Percentiles rank a stretch among this genome's conserved stretches.
Evolutionary conservation across 1,140 invertebrate genomes (phyloP).

Genomic region (Zophobas morio): DNA sequence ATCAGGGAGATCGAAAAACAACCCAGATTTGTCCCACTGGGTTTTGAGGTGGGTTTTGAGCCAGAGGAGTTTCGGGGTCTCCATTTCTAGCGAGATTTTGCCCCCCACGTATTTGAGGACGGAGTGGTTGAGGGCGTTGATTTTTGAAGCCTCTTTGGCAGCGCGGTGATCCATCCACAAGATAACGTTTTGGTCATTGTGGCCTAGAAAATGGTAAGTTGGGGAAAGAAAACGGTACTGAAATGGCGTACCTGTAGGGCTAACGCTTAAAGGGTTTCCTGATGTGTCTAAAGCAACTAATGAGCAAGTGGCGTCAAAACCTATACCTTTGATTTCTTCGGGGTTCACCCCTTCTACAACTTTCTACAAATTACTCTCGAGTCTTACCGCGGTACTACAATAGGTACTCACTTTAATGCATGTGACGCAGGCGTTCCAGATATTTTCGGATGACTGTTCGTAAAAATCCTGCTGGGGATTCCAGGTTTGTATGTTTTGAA

Average conservation of each 20-base stretch:
- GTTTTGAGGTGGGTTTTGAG: slow-evolving; percentile 84
- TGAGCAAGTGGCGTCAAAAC: slow-evolving; percentile 97
- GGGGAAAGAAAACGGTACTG: neutral
- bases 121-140: slow-evolving; percentile 84
- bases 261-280: slow-evolving; percentile 82
- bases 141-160: slow-evolving; percentile 82
- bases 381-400: neutral
- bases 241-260: slow-evolving; percentile 74
- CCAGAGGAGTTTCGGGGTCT: slow-evolving; percentile 97
- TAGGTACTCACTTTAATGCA: slow-evolving; percentile 62
- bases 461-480: slow-evolving; percentile 84
- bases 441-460: slow-evolving; percentile 94
- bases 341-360: slow-evolving; percentile 73
- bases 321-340: slow-evolving; percentile 83
- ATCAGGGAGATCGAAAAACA: slow-evolving; percentile 95
- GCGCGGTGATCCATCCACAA: slow-evolving; percentile 99
- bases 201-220: slow-evolving; percentile 66
- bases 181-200: slow-evolving; percentile 87
- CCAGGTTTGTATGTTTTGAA: slow-evolving; percentile 81
- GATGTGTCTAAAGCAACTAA: slow-evolving; percentile 85
- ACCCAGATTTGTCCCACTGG: slow-evolving; percentile 75
- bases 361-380: slow-evolving; percentile 70
- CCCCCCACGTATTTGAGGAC: slow-evolving; percentile 92
- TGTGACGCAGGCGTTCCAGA: slow-evolving; percentile 82
- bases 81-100: slow-evolving; percentile 94